Evolutionary conservation across 2,888 invertebrate species (phyloP).

Genomic region (Drosophila acutilabella): DNA sequence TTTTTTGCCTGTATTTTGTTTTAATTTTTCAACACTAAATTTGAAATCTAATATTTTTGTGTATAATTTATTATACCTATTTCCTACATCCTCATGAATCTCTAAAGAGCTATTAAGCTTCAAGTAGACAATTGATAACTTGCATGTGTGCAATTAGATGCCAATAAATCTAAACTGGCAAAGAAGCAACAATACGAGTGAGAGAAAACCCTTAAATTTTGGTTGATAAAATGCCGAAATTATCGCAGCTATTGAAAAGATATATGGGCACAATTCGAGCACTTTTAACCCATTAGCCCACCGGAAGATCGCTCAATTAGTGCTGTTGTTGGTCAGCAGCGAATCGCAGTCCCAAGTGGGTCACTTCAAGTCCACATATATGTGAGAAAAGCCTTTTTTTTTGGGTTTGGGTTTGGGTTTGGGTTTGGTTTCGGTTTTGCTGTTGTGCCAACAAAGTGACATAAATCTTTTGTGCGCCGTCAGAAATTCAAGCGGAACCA

Average conservation of each 20-base stretch:
- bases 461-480: conserved; percentile 77
- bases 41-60: conserved; percentile 24
- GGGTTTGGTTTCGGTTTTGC: conserved; percentile 15
- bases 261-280: conserved; percentile 58
- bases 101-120: conserved; percentile 25
- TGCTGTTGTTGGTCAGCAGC: conserved; percentile 62
- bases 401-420: too few species aligned
- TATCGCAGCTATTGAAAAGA: conserved; percentile 76
- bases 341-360: conserved; percentile 74
- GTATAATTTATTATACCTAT: conserved; percentile 5
- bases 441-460: conserved; percentile 77
- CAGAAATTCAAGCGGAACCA: conserved; percentile 80
- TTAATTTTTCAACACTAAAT: neutral
- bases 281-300: conserved; percentile 80
- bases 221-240: conserved; percentile 79
- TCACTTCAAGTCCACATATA: conserved; percentile 54
- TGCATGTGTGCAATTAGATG: conserved; percentile 50
- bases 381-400: conserved; percentile 47
- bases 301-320: conserved; percentile 84
- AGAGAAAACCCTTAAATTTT: conserved; percentile 68
- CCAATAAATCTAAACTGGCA: conserved; percentile 63
- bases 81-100: conserved; percentile 34
- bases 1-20: neutral
- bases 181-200: too few species aligned
- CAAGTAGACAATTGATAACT: conserved; percentile 37